These are phyloP conservation scores for Melanotaenia duboulayi DNA, from an alignment of 2,113 vertebrate species.

Conservation along the genomic window DNA sequence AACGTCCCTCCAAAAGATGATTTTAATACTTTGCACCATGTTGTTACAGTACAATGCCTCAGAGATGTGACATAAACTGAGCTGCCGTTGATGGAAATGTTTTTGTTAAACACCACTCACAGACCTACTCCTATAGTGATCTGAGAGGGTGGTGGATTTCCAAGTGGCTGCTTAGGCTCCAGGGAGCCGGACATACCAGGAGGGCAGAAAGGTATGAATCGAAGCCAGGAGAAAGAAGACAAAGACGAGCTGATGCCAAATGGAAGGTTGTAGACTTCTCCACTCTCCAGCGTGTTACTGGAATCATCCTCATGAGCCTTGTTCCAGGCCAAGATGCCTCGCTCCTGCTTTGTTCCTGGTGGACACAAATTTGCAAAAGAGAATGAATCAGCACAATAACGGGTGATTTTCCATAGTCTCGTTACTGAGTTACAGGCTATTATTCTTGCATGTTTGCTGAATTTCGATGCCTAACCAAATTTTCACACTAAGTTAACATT, in stretches of 20 bases:
- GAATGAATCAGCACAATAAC: no score
- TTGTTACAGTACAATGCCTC: conserved; percentile 53
- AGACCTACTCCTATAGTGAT: conserved; percentile 61
- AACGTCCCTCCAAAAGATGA: conserved; percentile 1
- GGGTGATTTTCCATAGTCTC: neutral
- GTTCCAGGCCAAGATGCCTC: conserved; percentile 90
- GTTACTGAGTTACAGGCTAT: neutral
- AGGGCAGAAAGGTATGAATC: conserved; percentile 89
- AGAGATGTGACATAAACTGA: conserved; percentile 32
- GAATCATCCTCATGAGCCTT: conserved; percentile 77
- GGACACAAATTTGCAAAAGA: conserved; percentile 6
- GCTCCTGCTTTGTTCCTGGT: conserved; percentile 89
- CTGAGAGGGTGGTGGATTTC: conserved; percentile 57
- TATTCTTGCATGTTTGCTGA: neutral
- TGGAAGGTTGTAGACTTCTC: conserved; percentile 88
- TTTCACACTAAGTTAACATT: neutral
- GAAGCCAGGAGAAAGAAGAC: conserved; percentile 80
- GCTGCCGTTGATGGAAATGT: conserved; percentile 43
- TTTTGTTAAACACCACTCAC: conserved; percentile 45
- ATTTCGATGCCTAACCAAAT: neutral
- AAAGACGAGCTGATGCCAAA: conserved; percentile 85
- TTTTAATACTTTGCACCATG: conserved; percentile 34
- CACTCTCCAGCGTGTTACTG: conserved; percentile 67
- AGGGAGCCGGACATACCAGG: conserved; percentile 18
- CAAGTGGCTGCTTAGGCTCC: conserved; percentile 56